Evolutionary conservation across 2,888 invertebrate species (phyloP).

Genomic region (Neria commutata): DNA sequence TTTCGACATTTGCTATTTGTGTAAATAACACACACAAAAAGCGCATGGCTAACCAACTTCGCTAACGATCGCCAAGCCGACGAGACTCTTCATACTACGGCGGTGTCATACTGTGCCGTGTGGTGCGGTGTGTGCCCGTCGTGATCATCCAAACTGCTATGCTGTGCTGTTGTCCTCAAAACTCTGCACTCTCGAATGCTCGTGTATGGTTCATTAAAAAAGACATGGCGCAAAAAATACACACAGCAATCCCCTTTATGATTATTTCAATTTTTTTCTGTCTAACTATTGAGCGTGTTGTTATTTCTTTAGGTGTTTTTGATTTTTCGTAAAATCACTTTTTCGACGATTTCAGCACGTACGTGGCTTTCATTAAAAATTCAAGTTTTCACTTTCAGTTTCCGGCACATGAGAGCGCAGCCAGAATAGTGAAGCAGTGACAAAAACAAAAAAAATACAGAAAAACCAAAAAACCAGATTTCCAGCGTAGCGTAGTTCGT

Average conservation of each 20-base stretch:
- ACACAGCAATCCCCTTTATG: background rate
- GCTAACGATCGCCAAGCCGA: background rate
- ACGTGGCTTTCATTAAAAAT: constrained; percentile 44
- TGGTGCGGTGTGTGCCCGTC: too few relatives aligned
- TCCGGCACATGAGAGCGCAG: constrained; percentile 17
- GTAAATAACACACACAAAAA: constrained; percentile 1
- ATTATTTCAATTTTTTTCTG: too few relatives aligned
- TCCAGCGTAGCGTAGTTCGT: too few relatives aligned
- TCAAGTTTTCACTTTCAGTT: constrained; percentile 46
- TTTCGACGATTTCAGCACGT: constrained; percentile 46
- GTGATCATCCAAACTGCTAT: too few relatives aligned
- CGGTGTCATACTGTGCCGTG: too few relatives aligned
- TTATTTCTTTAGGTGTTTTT: constrained; percentile 6
- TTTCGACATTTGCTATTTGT: constrained; percentile 9
- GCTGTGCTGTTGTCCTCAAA: background rate
- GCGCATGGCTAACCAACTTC: background rate
- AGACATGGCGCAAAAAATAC: background rate
- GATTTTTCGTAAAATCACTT: constrained; percentile 41
- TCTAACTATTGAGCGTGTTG: constrained; percentile 5
- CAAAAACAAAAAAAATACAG: too few relatives aligned
- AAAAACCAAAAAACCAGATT: background rate
- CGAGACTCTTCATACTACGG: too few relatives aligned
- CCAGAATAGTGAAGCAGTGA: background rate
- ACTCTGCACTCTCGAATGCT: too few relatives aligned
- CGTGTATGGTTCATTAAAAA: background rate